A percentile compares a stretch with the other conserved stretches of the same genome.
Evolutionary conservation across 2,113 vertebrate genomes (phyloP).

Genomic region (Symphodus melops): DNA sequence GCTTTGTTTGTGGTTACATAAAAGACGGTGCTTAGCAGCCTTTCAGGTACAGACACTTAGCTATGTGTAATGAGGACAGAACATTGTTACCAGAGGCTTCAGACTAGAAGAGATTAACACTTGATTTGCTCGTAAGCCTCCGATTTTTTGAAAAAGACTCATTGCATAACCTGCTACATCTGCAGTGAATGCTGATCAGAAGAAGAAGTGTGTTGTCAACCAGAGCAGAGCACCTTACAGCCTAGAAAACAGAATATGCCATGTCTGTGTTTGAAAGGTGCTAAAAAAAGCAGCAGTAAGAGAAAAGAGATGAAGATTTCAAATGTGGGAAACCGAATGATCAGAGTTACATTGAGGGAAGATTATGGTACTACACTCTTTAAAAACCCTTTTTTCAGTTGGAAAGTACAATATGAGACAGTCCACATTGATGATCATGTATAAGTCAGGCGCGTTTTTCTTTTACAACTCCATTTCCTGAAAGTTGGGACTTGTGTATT

Average conservation of each 20-base stretch:
- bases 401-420: too few species aligned
- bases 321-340: neutral
- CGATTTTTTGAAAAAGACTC: constrained; percentile 11
- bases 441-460: too few species aligned
- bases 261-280: neutral
- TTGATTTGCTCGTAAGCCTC: neutral
- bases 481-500: too few species aligned
- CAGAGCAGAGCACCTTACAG: constrained; percentile 7
- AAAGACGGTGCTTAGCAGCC: constrained; percentile 19
- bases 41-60: constrained; percentile 36
- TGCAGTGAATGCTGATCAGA: constrained; percentile 8
- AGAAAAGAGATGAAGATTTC: constrained; percentile 9
- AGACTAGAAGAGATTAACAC: constrained; percentile 26
- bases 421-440: too few species aligned
- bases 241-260: neutral
- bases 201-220: constrained; percentile 7
- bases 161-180: constrained; percentile 18
- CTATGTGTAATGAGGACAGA: constrained; percentile 43
- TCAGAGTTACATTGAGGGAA: neutral
- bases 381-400: neutral
- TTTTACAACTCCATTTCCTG: too few species aligned
- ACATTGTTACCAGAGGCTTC: constrained; percentile 26
- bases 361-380: neutral
- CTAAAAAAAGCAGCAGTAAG: neutral
- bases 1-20: constrained; percentile 43